phyloP scores from a whole-genome alignment of 2,113 vertebrate species.

The Orthonyx spaldingii region DNA sequence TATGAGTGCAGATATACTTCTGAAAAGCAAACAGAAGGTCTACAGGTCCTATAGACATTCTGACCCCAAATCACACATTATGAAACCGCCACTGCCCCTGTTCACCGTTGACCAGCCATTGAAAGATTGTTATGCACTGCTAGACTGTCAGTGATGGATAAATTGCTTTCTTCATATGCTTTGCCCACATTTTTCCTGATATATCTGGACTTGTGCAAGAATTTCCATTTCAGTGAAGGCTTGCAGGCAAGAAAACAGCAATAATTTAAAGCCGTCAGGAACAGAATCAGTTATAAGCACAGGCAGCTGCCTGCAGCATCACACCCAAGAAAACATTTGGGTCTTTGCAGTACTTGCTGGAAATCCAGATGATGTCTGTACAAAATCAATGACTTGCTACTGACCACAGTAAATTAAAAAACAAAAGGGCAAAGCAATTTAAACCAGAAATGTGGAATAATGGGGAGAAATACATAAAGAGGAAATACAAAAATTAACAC shows the following conservation, averaged over 20 bases:
- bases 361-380: background rate
- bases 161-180: background rate
- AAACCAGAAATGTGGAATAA: background rate
- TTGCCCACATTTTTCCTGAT: background rate
- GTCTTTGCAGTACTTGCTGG: background rate
- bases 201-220: background rate
- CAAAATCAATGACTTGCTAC: background rate
- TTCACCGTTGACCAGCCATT: background rate
- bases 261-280: conserved; percentile 16
- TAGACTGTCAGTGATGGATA: background rate
- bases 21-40: background rate
- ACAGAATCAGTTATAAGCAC: background rate
- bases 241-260: conserved; percentile 4
- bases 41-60: background rate
- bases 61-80: background rate
- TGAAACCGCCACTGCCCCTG: background rate
- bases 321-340: background rate
- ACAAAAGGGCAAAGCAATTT: background rate
- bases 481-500: background rate
- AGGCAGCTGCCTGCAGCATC: background rate
- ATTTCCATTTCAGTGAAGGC: background rate
- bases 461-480: background rate
- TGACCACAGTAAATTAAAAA: background rate
- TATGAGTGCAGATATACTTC: background rate
- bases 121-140: background rate